Base-by-base conservation (phyloP, 1,140 invertebrate species). In the Drosophila nasuta region DNA sequence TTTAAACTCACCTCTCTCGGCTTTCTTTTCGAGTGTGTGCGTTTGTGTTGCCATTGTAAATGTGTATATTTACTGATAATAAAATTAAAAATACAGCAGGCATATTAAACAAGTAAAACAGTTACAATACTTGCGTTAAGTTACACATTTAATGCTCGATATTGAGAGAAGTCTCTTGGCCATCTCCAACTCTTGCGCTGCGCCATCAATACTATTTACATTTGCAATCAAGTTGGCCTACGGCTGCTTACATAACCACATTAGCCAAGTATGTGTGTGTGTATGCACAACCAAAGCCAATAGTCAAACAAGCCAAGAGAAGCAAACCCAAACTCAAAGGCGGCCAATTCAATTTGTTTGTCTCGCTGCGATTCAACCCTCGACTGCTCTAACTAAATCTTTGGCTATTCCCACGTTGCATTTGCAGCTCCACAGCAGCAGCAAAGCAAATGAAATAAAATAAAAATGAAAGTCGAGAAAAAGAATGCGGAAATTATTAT, bases 321-420 rank as follows among this genome's bases (percentile, higher is more conserved):
- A 25, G 38, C 10, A 30, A 28, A 10, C 13, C 20, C 51, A 7
- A 49, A 56, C 52, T 67, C 64, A 76, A 66, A 75, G 81, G 65
- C 64, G 63, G 77, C 83, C 83, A 88, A 87, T 87, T 87, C 83
- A 87, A 87, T 87, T 87, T 87, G 83, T 83, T 87, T 87, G 81
- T 86, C 77, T 77, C 81, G 80, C 72, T 83, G 51, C 30, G n/a
- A 80, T 57, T 66, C 71, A 66, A 45, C 43, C 46, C 52, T 59
- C 43, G 25, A 67, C 68, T 64, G n/a, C 43, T 25, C 20, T 54
- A 25, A 67, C 59, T 57, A 62, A 77, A 77, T 85, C 77, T 86
- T 79, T 65, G 68, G 56, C 76, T 68, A 87, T 87, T 87, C 83
- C 82, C 83, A 49, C 65, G 82, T 28, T 82, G 82, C 83, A 88